phyloP scores from a whole-genome alignment of 1,140 invertebrate species.

The Bombus impatiens region DNA sequence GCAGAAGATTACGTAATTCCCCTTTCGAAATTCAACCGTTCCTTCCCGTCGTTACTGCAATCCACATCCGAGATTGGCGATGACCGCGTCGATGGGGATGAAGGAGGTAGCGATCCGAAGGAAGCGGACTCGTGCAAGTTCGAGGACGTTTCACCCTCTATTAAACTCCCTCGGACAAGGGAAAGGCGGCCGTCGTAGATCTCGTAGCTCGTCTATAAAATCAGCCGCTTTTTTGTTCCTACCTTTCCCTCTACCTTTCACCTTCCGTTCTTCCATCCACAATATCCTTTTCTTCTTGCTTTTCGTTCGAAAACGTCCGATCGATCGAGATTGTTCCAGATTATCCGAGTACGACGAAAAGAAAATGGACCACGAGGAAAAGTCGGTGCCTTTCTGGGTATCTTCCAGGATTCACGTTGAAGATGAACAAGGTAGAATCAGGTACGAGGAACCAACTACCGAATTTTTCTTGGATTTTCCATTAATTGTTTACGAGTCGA shows the following conservation, averaged over 20 bases:
- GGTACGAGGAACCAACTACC: not conserved
- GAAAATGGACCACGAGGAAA: not conserved
- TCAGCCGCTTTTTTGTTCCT: constrained; percentile 60
- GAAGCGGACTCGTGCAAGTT: constrained; percentile 66
- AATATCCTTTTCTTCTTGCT: not conserved
- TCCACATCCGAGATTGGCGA: constrained; percentile 62
- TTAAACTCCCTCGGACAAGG: constrained; percentile 81
- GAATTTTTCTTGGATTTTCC: not conserved
- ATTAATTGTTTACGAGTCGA: too few species aligned
- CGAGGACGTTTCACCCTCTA: constrained; percentile 82
- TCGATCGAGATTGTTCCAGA: constrained; percentile 47
- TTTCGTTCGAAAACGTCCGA: constrained; percentile 34
- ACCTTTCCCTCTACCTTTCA: constrained; percentile 1
- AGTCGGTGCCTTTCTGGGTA: not conserved
- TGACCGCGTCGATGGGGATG: constrained; percentile 61
- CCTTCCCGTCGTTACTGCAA: constrained; percentile 29
- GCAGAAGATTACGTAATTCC: constrained; percentile 52
- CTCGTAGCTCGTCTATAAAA: constrained; percentile 74
- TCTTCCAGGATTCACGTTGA: not conserved
- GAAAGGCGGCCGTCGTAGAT: constrained; percentile 78
- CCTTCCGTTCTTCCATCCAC: not conserved
- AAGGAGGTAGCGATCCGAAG: constrained; percentile 51
- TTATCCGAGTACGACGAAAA: not conserved
- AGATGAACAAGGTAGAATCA: not conserved
- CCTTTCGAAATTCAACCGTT: not conserved